Evolutionary conservation across 2,888 invertebrate species (phyloP), one percentile per base, ranked within the genome.

Genomic region (Laspeyria flexula): DNA sequence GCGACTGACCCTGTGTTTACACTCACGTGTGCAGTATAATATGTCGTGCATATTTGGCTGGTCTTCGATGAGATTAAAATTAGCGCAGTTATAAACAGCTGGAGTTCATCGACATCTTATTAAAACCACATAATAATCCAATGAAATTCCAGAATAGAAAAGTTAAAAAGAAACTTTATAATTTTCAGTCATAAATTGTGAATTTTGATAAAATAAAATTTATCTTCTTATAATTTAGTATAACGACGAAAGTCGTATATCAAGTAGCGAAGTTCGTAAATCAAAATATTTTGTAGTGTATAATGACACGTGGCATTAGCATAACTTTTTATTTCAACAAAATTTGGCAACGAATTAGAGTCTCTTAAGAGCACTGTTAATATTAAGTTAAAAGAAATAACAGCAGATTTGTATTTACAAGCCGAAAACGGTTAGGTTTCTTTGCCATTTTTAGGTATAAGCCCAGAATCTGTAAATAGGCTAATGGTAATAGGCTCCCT

Each of bases 201-300:
- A 9, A 11, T 13, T 10, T 13, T 35, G 49, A 16, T 46, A 38
- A 44, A 46, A 43, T 49, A 45, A 55, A 69, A 50, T 47, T 48
- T 37, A 29, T 9, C 6, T 30, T 34, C 1, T 18, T 1, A 30
- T 44, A 29, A 37, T 38, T 30, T 30, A 38, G 18, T 13, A n/a
- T n/a, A 6, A 7, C 12, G 9, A 40, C 43, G 31, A 34, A 55
- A 35, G 33, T n/a, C 52, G 45, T 69, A 60, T 35, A 53, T 65
- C 52, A 48, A 16, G 12, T 10, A 15, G 38, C 9, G 43, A 33
- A 23, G 47, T 49, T 34, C 33, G 60, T 68, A 50, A 68, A 68
- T 65, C 69, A 69, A 45, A 42, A 2, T 16, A 27, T 39, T 43
- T 34, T 29, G 13, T 13, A 42, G 48, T 64, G 54, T 43, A 62